A percentile compares a stretch with the other conserved stretches of the same genome.
Evolutionary conservation across 1,140 invertebrate species (phyloP).

Genomic region (Homarus americanus): DNA sequence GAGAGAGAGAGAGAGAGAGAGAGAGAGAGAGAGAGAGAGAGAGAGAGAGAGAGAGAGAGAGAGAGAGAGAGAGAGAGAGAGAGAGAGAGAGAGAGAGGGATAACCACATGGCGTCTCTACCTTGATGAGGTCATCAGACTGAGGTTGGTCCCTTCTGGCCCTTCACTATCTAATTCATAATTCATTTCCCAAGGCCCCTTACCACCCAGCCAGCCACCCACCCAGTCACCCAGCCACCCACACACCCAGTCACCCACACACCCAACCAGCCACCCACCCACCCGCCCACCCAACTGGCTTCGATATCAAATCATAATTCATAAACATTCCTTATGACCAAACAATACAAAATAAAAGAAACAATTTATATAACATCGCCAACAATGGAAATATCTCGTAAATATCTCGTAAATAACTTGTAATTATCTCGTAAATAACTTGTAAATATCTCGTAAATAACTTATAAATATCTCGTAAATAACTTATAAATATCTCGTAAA

Average conservation of each 20-base stretch:
- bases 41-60: constrained; percentile 18
- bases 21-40: constrained; percentile 27
- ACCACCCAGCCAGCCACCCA: neutral
- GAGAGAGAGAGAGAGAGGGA: neutral
- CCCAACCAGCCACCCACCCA: neutral
- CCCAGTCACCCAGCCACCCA: neutral
- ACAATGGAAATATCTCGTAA: no score
- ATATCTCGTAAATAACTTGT: no score
- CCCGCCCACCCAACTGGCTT: no score
- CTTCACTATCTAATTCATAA: neutral
- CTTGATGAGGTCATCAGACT: neutral
- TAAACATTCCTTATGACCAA: no score
- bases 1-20: constrained; percentile 37
- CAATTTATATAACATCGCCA: no score
- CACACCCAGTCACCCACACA: neutral
- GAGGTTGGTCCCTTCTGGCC: neutral
- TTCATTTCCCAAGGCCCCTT: neutral
- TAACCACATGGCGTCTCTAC: no score
- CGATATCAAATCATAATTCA: no score
- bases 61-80: constrained; percentile 12
- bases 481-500: no score
- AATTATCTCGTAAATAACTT: no score
- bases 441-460: no score
- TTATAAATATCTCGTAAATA: no score
- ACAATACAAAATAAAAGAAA: no score